Base-by-base conservation (phyloP, 2,888 invertebrate species). In the Pyrochroa serraticornis region DNA sequence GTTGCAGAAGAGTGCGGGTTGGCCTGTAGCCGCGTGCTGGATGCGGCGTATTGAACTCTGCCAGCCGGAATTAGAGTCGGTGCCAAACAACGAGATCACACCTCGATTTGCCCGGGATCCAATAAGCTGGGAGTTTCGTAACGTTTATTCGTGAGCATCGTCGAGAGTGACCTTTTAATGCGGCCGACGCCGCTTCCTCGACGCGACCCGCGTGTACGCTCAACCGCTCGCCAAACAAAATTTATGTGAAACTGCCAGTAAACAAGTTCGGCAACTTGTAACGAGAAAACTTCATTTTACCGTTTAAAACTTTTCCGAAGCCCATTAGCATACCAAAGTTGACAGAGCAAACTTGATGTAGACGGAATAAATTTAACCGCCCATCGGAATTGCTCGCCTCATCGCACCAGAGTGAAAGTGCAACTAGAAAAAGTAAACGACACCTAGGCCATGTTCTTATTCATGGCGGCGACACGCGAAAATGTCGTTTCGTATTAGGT, bases 221-320 rank as follows among this genome's bases (percentile, higher is more conserved):
- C 43, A 49, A 56, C 59, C 66, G 57, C 66, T 64, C 62, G 50
- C 59, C 64, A 65, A 69, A 67, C 66, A 67, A 50, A 72, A 71
- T 70, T 72, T 71, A 71, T 62, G 68, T 68, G 65, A 68, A 68
- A 56, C 46, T 56, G 67, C 64, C 65, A 56, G 65, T 66, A 70
- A 70, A 71, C 71, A 71, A 71, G 66, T 70, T 71, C 63, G 56
- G 67, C 62, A 70, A 71, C 59, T 71, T 68, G 68, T 71, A 73
- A 73, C 69, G 73, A 71, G 73, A 72, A 71, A 73, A 72, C 69
- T 73, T 72, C 68, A 71, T 72, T 72, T 70, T 65, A 64, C 63
- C 66, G 67, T 67, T 69, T 69, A 64, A 63, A 68, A 69, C 61
- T 67, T 69, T 59, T 64, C 64, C 64, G 59, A 66, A 66, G 63